Evolutionary conservation across 2,888 invertebrate genomes (phyloP).

Genomic region (Acleris emargana): DNA sequence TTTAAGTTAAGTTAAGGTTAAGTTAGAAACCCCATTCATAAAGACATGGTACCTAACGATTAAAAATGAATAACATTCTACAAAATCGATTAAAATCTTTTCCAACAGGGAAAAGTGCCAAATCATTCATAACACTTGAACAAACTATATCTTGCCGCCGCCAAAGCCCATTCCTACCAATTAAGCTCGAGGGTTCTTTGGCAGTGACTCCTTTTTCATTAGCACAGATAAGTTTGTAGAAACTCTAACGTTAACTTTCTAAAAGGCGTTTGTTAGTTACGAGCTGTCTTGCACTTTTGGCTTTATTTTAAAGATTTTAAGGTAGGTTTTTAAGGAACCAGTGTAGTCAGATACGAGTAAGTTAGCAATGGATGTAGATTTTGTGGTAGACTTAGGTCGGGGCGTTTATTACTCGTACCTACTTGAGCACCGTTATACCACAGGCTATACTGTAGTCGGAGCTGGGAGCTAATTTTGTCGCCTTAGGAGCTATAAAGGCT

Average conservation of each 20-base stretch:
- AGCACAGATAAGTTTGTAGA: constrained; percentile 11
- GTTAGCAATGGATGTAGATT: neutral
- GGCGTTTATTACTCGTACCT: constrained; percentile 13
- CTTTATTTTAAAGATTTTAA: too few relatives aligned
- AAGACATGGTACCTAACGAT: too few relatives aligned
- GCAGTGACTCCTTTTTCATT: neutral
- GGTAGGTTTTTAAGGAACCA: too few relatives aligned
- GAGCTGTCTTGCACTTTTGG: too few relatives aligned
- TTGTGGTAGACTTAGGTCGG: constrained; percentile 12
- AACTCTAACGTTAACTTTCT: too few relatives aligned
- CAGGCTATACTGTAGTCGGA: too few relatives aligned
- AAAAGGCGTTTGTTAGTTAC: too few relatives aligned
- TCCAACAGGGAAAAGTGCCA: constrained; percentile 25
- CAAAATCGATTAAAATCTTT: constrained; percentile 17
- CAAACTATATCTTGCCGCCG: constrained; percentile 16
- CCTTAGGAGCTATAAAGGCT: too few relatives aligned
- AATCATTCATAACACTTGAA: constrained; percentile 7
- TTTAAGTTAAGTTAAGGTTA: too few relatives aligned
- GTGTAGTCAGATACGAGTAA: too few relatives aligned
- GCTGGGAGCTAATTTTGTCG: too few relatives aligned
- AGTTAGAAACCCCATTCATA: neutral
- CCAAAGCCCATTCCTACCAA: neutral
- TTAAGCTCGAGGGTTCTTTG: neutral
- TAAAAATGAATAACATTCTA: neutral
- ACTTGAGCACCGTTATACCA: constrained; percentile 12